Evolutionary conservation across 2,113 vertebrate species (phyloP).

Genomic region (Micromys minutus): DNA sequence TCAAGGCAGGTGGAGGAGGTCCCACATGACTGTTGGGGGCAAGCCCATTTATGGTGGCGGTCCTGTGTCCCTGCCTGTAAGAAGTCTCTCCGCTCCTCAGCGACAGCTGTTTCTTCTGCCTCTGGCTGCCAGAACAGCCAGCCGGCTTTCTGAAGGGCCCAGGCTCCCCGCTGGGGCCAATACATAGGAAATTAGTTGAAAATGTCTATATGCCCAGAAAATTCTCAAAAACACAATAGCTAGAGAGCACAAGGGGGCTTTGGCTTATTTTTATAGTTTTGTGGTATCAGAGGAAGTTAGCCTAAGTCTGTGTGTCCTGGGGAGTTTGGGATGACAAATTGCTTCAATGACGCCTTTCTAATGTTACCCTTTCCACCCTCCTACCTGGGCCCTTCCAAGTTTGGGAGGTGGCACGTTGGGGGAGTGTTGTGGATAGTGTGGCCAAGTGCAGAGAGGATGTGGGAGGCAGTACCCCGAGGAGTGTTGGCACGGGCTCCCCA

Average conservation of each 20-base stretch:
- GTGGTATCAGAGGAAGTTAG: conserved; percentile 15
- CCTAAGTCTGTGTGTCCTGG: not conserved
- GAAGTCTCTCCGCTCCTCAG: not conserved
- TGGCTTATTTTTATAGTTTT: conserved; percentile 4
- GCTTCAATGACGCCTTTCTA: not conserved
- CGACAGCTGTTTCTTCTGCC: not conserved
- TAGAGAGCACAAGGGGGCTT: conserved; percentile 40
- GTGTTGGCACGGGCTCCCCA: not conserved
- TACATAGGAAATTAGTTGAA: conserved; percentile 60
- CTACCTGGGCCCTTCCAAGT: not conserved
- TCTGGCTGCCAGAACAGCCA: not conserved
- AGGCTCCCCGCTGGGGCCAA: conserved; percentile 26
- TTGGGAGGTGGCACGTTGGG: not conserved
- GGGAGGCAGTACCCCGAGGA: not conserved
- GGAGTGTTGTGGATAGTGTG: not conserved
- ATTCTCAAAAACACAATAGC: conserved; percentile 27
- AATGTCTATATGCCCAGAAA: conserved; percentile 54
- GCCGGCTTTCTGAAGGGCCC: not conserved
- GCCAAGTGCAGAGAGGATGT: not conserved
- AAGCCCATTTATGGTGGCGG: not conserved
- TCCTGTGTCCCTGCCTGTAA: not conserved
- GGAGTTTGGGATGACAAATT: not conserved
- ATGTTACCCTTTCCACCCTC: not conserved
- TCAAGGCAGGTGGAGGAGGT: not conserved
- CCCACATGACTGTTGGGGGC: not conserved